Base-by-base conservation (phyloP, 2,113 vertebrate genomes). In the Tylochromis polylepis region DNA sequence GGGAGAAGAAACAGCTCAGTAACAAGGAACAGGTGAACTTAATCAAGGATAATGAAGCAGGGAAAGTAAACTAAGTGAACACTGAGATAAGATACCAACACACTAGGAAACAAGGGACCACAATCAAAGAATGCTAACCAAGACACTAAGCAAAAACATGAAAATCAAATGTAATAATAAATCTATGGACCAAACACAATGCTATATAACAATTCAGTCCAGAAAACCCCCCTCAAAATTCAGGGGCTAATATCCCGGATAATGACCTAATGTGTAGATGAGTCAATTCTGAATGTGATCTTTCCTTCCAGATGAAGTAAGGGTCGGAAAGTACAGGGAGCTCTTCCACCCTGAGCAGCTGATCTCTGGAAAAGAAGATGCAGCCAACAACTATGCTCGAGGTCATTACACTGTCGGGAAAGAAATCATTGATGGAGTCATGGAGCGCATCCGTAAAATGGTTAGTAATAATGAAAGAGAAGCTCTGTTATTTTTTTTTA, bases 271-370 rank as follows among this genome's bases (percentile, higher is more conserved):
- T 38, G 34, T 49, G 27, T 46, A 34, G 72, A n/a, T n/a, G 46
- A n/a, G 5, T 43, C 11, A 14, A 57, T 2, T 85, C 46, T 56
- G 77, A 55, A 22, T 55, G 5, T 22, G 65, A 62, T 24, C 24
- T 85, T 18, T 85, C 3, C 72, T 90, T 90, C 31, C 87, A 98
- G 97, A 98, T 93, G 95, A 97, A 90, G 97, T 98, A 38, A 95
- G 97, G 65, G 94, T 83, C 53, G 97, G 97, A 20, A 95, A 82
- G 5, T 97, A 97, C 92, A 94, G 62, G 18, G 94, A 96, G 15
- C 97, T 97, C 51, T 98, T 98, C 88, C 97, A 97, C 87, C 97
- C 97, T 5, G 97, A 97, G 70, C 97, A 98, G 60, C 95, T 98
- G 87, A 97, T 98, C 87, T 97, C 97, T 93, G 97, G 97, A 34